Percentiles rank a stretch among this genome's conserved stretches.
Evolutionary conservation across 2,888 invertebrate species (phyloP).

Genomic region (Agrotis puta): DNA sequence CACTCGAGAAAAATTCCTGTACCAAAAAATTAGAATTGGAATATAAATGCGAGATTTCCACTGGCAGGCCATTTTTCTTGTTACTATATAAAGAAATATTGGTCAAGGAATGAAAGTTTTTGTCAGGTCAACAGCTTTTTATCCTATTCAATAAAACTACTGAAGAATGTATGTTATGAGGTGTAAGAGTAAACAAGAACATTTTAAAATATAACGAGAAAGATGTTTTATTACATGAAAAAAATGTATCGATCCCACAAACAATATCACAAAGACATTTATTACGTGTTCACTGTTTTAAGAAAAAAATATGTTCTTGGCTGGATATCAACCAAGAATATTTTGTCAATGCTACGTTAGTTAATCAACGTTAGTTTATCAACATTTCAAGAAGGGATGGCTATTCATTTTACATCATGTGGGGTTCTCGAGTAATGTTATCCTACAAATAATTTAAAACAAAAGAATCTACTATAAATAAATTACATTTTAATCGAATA

Average conservation of each 20-base stretch:
- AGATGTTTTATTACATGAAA: slow-evolving; percentile 51
- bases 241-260: slow-evolving; percentile 57
- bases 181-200: slow-evolving; percentile 32
- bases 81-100: slow-evolving; percentile 86
- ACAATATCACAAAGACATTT: slow-evolving; percentile 72
- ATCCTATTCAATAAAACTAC: slow-evolving; percentile 43
- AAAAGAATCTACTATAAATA: too few relatives aligned
- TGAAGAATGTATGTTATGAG: slow-evolving; percentile 28
- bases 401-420: neutral
- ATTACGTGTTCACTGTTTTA: slow-evolving; percentile 69
- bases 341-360: slow-evolving; percentile 62
- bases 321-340: slow-evolving; percentile 68
- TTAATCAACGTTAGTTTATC: slow-evolving; percentile 67
- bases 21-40: slow-evolving; percentile 85
- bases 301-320: slow-evolving; percentile 71
- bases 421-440: neutral
- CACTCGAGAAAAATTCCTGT: slow-evolving; percentile 86
- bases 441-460: neutral
- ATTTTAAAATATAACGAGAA: slow-evolving; percentile 28
- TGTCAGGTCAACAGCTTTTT: slow-evolving; percentile 44
- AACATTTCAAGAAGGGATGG: slow-evolving; percentile 48
- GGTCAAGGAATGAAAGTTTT: slow-evolving; percentile 79
- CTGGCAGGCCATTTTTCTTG: slow-evolving; percentile 85
- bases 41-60: slow-evolving; percentile 82
- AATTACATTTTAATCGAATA: neutral